Evolutionary conservation across 2,113 vertebrate species (phyloP).

Genomic region (Indicator maculatus): DNA sequence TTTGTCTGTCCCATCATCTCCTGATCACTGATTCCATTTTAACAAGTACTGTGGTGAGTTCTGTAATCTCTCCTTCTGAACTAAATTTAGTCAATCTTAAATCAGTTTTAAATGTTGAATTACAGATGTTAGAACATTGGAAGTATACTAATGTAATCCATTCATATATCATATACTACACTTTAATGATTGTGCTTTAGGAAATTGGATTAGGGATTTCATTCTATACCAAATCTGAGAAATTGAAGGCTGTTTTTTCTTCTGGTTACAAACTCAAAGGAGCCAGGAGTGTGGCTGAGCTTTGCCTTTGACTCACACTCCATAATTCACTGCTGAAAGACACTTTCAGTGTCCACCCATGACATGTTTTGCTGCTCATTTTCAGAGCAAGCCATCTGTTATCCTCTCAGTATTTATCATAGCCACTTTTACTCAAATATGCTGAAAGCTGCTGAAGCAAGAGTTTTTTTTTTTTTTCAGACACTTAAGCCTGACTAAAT

Average conservation of each 20-base stretch:
- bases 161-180: background rate
- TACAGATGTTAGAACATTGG: background rate
- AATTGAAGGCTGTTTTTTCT: background rate
- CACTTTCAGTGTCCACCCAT: background rate
- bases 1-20: background rate
- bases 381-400: conserved; percentile 38
- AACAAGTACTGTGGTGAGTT: background rate
- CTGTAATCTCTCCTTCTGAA: background rate
- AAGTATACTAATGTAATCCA: background rate
- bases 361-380: background rate
- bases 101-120: background rate
- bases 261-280: background rate
- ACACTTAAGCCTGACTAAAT: background rate
- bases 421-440: conserved; percentile 21
- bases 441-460: conserved; percentile 34
- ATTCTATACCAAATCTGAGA: background rate
- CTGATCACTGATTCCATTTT: background rate
- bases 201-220: background rate
- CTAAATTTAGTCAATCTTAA: background rate
- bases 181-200: background rate
- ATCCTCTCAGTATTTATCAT: background rate
- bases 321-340: background rate
- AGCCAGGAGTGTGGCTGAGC: background rate
- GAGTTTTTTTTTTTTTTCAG: background rate
- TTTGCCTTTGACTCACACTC: background rate